phyloP scores from a whole-genome alignment of 2,797 vertebrate species.

The Neomorphus geoffroyi region DNA sequence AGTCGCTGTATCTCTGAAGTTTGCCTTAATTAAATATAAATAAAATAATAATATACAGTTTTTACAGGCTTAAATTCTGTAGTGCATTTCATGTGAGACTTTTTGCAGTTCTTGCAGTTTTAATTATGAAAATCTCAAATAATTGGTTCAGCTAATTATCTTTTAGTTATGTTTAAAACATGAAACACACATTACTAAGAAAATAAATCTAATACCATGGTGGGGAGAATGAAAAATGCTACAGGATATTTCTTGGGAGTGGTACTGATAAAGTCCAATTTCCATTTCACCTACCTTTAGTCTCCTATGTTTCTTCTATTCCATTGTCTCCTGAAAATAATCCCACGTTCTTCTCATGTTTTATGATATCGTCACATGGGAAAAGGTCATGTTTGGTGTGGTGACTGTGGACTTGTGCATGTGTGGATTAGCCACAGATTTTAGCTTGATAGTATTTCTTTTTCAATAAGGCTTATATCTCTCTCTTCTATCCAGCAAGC shows the following conservation, averaged over 20 bases:
- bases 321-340: not conserved
- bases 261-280: not conserved
- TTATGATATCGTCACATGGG: not conserved
- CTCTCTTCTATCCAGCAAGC: not conserved
- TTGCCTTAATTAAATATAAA: constrained; percentile 24
- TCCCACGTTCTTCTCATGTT: not conserved
- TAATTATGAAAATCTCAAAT: constrained; percentile 12
- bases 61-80: not conserved
- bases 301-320: not conserved
- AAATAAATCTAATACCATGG: not conserved
- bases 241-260: not conserved
- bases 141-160: not conserved
- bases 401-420: not conserved
- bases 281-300: not conserved
- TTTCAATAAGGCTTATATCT: not conserved
- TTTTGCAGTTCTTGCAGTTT: constrained; percentile 3
- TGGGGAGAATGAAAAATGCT: not conserved
- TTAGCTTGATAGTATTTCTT: not conserved
- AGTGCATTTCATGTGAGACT: not conserved
- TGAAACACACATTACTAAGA: not conserved
- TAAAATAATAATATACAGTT: not conserved
- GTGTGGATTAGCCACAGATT: not conserved
- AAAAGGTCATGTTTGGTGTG: not conserved
- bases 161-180: constrained; percentile 18
- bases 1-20: not conserved